Conservation (phyloP, 2,113 vertebrate genomes). For the Actenoides lindsayi region DNA sequence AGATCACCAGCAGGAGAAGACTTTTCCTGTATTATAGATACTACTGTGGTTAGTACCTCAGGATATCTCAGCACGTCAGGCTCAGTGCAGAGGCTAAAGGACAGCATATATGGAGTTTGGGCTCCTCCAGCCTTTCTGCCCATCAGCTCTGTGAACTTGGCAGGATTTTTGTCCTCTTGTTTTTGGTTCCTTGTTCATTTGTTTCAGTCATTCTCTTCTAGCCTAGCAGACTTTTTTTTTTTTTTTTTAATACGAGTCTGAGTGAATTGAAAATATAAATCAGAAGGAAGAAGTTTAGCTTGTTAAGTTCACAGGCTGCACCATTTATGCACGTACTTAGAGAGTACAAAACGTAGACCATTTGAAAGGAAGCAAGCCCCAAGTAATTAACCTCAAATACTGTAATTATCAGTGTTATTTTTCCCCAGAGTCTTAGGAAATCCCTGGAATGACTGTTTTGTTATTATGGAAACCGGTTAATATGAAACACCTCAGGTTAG, state of each 20-base stretch:
- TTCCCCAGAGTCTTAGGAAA: slow-evolving; percentile 13
- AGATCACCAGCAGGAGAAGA: background rate
- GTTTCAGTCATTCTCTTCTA: background rate
- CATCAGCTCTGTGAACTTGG: background rate
- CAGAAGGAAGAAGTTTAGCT: background rate
- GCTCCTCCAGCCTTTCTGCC: background rate
- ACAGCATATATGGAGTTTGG: background rate
- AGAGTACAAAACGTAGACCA: background rate
- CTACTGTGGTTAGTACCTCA: background rate
- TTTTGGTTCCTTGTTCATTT: background rate
- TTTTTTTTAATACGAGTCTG: background rate
- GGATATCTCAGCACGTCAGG: background rate
- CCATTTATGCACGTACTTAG: background rate
- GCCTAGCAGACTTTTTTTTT: background rate
- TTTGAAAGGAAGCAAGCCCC: slow-evolving; percentile 19
- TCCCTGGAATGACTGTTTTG: slow-evolving; percentile 16
- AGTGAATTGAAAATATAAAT: slow-evolving; percentile 19
- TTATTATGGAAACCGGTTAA: slow-evolving; percentile 36
- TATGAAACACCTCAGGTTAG: background rate
- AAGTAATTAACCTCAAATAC: slow-evolving; percentile 54
- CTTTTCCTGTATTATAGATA: background rate
- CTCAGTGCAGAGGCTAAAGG: background rate
- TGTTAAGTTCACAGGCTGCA: background rate
- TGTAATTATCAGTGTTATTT: slow-evolving; percentile 48
- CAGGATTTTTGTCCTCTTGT: background rate